A percentile compares a stretch with the other conserved stretches of the same genome.
Conservation (phyloP, 2,797 vertebrate species). For the Macropus fuliginosus region DNA sequence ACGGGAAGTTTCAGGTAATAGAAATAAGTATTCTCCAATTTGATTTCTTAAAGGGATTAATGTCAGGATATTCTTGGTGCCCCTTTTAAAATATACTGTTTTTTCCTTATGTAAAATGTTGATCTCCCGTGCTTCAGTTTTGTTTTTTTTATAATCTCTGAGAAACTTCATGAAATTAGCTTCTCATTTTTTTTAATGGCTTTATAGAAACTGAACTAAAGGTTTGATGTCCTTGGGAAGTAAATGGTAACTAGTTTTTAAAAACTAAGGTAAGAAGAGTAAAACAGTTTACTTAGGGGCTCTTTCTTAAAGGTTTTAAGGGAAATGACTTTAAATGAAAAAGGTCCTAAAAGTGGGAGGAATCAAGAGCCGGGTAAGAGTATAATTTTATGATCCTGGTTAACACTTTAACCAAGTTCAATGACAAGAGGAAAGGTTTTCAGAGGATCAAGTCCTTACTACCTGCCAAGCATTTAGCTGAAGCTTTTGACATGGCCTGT, state of each 20-base stretch:
- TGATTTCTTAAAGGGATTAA: not conserved
- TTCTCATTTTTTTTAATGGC: not conserved
- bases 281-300: not conserved
- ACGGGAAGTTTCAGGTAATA: not conserved
- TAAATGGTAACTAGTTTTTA: not conserved
- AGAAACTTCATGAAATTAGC: not conserved
- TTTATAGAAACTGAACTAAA: not conserved
- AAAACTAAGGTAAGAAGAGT: not conserved
- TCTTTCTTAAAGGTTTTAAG: conserved; percentile 16
- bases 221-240: not conserved
- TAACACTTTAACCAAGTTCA: not conserved
- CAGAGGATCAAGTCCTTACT: not conserved
- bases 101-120: not conserved
- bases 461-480: not conserved
- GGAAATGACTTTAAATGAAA: conserved; percentile 4
- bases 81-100: not conserved
- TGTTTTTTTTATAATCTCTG: not conserved
- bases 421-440: not conserved
- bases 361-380: not conserved
- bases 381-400: not conserved
- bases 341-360: not conserved
- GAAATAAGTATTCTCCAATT: not conserved
- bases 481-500: not conserved
- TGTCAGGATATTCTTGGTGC: not conserved
- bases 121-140: not conserved